Percentiles rank a stretch among this genome's conserved stretches.
phyloP scores from a whole-genome alignment of 2,888 invertebrate genomes.

The Platycnemis pennipes region DNA sequence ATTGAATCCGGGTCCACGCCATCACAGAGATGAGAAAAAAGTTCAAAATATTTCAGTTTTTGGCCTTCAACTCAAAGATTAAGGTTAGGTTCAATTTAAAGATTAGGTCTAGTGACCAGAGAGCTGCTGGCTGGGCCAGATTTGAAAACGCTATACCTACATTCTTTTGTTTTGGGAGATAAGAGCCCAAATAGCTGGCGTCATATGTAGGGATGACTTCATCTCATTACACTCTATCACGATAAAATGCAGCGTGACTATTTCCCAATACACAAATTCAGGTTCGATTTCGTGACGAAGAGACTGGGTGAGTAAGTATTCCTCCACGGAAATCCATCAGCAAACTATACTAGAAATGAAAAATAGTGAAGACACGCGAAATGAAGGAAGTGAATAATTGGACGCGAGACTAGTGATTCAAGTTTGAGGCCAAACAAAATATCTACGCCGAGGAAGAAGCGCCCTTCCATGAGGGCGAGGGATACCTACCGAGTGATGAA shows the following conservation, averaged over 20 bases:
- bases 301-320: constrained; percentile 38
- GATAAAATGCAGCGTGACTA: not conserved
- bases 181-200: no score
- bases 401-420: not conserved
- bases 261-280: not conserved
- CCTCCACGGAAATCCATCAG: not conserved
- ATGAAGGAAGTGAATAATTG: not conserved
- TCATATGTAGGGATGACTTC: no score
- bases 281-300: not conserved
- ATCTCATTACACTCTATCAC: not conserved
- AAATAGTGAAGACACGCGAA: constrained; percentile 26
- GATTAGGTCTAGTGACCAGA: no score
- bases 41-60: no score
- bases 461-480: not conserved
- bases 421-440: not conserved
- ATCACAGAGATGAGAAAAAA: no score
- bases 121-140: no score
- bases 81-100: no score
- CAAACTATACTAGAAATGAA: not conserved
- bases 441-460: not conserved
- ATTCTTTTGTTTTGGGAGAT: no score
- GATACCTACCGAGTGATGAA: not conserved
- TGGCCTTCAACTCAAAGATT: no score
- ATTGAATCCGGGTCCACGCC: no score
- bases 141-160: no score